These are phyloP conservation scores for Ryuthela nishihirai DNA, from an alignment of 2,888 invertebrate genomes.

Conservation along the genomic window DNA sequence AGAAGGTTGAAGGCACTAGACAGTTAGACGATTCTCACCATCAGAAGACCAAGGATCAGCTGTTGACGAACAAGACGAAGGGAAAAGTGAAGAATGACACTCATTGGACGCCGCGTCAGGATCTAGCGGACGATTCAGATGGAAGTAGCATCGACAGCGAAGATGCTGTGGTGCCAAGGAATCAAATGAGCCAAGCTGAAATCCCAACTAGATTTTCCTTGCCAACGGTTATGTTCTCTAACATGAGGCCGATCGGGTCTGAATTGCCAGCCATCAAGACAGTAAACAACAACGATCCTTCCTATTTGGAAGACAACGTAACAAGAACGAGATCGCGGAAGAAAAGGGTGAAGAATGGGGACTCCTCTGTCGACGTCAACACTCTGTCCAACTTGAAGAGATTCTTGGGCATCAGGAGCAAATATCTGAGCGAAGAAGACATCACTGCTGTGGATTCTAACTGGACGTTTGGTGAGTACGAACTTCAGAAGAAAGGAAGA, in stretches of 20 bases:
- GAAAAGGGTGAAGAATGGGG: slow-evolving; percentile 5
- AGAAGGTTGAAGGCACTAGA: too few species aligned
- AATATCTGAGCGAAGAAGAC: slow-evolving; percentile 22
- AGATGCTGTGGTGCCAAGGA: slow-evolving; percentile 17
- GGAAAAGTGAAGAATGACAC: slow-evolving; percentile 20
- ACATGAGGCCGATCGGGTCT: slow-evolving; percentile 26
- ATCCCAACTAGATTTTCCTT: slow-evolving; percentile 24
- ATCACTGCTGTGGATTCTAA: slow-evolving; percentile 20
- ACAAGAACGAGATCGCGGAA: slow-evolving; percentile 1
- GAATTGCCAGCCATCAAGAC: slow-evolving; percentile 2
- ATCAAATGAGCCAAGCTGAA: not conserved
- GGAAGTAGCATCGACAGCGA: slow-evolving; percentile 24
- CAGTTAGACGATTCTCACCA: too few species aligned
- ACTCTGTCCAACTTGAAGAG: slow-evolving; percentile 5
- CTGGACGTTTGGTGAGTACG: slow-evolving; percentile 25
- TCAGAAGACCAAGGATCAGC: too few species aligned
- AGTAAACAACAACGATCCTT: too few species aligned
- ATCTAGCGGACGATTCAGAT: slow-evolving; percentile 30
- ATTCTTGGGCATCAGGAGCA: slow-evolving; percentile 15
- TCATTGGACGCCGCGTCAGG: slow-evolving; percentile 33
- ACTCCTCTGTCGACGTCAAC: not conserved
- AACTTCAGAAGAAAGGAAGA: slow-evolving; percentile 21
- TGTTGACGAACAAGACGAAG: too few species aligned
- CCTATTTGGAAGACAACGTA: not conserved
- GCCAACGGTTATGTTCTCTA: slow-evolving; percentile 30